Conservation (phyloP, 2,888 invertebrate genomes). For the Ophioninae sp. region DNA sequence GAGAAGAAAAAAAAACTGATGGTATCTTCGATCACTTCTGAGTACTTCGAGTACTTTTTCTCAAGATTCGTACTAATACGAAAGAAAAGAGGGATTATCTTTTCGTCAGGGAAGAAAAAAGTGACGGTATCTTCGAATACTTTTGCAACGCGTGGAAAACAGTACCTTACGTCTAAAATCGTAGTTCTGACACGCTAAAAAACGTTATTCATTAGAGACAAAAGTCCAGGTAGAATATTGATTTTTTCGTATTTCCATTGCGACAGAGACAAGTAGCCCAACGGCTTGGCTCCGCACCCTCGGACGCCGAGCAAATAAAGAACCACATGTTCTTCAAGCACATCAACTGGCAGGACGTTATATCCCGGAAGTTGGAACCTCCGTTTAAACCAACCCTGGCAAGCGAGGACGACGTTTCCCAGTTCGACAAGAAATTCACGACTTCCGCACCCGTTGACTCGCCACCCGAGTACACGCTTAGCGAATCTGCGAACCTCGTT, state of each 20-base stretch:
- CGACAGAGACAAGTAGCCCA: constrained; percentile 87
- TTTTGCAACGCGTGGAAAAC: no score
- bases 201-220: no score
- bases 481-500: constrained; percentile 97
- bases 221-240: no score
- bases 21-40: no score
- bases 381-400: constrained; percentile 97
- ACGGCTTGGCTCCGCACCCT: constrained; percentile 91
- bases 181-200: no score
- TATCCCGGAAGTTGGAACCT: constrained; percentile 93
- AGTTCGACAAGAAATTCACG: constrained; percentile 99
- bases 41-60: no score
- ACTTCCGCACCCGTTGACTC: constrained; percentile 98
- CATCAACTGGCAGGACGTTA: constrained; percentile 96
- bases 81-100: no score
- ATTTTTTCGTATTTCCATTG: background rate
- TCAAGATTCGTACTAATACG: no score
- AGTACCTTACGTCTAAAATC: no score
- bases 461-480: constrained; percentile 95
- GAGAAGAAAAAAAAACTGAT: no score
- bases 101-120: no score
- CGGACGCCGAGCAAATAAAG: constrained; percentile 94
- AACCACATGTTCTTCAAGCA: constrained; percentile 96
- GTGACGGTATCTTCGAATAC: no score
- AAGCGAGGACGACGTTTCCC: constrained; percentile 97